Base-by-base conservation (phyloP, 2,888 invertebrate species). In the Ectobius pallidus region DNA sequence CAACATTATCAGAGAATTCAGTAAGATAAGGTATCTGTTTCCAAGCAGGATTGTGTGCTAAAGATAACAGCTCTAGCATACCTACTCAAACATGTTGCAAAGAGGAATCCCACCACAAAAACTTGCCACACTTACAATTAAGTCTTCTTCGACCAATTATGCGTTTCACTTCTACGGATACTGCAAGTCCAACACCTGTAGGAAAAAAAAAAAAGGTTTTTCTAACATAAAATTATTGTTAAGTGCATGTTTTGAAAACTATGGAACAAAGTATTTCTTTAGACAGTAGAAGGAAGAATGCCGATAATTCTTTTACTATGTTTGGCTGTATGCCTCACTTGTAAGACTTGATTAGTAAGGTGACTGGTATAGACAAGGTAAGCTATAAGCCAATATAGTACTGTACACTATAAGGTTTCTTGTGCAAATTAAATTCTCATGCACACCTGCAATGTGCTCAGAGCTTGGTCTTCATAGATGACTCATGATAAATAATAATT, bases 61-160 rank as follows among this genome's bases (percentile, higher is more conserved):
- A 65, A 44, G 65, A 65, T 65, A 65, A 65, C 65, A 46, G 65
- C 14, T 46, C 46, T 46, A 65, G n/a, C 65, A 65, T 65, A 65
- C 65, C 65, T 65, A 65, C 65, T 46, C 44, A 44, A 65, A 46
- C 65, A 65, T 65, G 46, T 25, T 39, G 65, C 14, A 58, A 58
- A 58, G 58, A 58, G 58, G 32, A 65, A 65, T 18, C 44, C 65
- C 65, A 65, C 46, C 65, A 65, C 65, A 44, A 65, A 65, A 65
- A 65, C 30, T 42, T 65, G 65, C 65, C 65, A 65, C 65, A 65
- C 65, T 65, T 65, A 65, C 65, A 65, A 39, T 65, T 65, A 27
- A 65, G 65, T 65, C 44, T 46, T 65, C 46, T 44, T n/a, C 65
- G 22, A 65, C 65, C 65, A 65, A 42, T 46, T 44, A 30, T 7